Evolutionary conservation across 2,113 vertebrate genomes (phyloP), one percentile per base, ranked within the genome.

Genomic region (Pterophyllum scalare): DNA sequence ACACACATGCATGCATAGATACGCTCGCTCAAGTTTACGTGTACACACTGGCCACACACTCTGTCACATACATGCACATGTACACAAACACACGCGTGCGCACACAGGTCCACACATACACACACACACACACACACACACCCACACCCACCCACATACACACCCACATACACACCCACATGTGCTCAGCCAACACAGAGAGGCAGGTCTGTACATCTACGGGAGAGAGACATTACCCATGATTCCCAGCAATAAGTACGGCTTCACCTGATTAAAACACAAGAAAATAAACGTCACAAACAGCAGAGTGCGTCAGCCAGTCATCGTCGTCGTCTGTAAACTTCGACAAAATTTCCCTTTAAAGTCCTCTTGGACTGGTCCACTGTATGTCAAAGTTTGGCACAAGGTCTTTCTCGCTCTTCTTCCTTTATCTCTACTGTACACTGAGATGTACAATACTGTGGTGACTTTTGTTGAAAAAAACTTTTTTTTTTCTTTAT

Each of bases 161-260:
- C n/a, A 72, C 40, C 35, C 31, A 35, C 62, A 70, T 58, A 12
- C 79, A 58, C 81, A 10, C 40, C 35, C 84, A 90, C 90, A 93
- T 91, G 91, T 90, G 92, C 92, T 95, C 93, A 93, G 91, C 92
- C 90, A 92, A 95, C 94, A 95, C 83, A 85, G 87, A 95, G 92
- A 95, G 94, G 95, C 93, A 93, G 94, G 91, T 94, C 95, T 96
- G 91, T 95, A 96, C 94, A 96, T 95, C 94, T 93, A 95, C 75
- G 88, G 92, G 93, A 94, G 91, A 78, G 78, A 85, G 87, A 81
- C 80, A 74, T 83, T 91, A 87, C 85, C 82, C 90, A 88, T 84
- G 72, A 90, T 92, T 89, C 88, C 90, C 85, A 88, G 87, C 88
- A 87, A 87, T 93, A 94, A 84, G 79, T 90, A 94, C 85, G 80